These are phyloP conservation scores for Ameiurus melas DNA, from an alignment of 2,113 vertebrate species.

Conservation along the genomic window DNA sequence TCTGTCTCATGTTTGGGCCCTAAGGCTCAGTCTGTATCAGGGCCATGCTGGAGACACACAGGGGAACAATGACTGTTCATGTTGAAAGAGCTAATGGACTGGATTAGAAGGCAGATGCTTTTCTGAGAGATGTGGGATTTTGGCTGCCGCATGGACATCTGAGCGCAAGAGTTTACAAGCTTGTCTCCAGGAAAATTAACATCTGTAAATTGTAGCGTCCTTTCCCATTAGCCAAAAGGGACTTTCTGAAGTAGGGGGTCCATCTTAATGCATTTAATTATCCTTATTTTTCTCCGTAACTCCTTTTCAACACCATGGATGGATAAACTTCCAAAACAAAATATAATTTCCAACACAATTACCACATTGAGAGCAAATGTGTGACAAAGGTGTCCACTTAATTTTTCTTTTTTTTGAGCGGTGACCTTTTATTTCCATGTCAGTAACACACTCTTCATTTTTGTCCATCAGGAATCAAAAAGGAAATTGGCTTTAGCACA, in stretches of 20 bases:
- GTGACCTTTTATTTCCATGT: constrained; percentile 3
- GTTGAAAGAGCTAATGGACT: constrained; percentile 19
- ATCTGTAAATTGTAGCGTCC: constrained; percentile 6
- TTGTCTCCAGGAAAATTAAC: constrained; percentile 19
- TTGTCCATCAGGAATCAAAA: constrained; percentile 23
- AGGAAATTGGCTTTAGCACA: constrained; percentile 49
- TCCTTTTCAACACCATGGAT: background rate
- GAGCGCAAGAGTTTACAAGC: constrained; percentile 25
- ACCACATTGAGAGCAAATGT: background rate
- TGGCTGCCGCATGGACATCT: background rate
- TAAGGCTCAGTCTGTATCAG: constrained; percentile 17
- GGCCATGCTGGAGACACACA: constrained; percentile 16
- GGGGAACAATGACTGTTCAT: constrained; percentile 9
- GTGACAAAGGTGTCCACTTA: background rate
- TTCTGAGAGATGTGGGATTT: constrained; percentile 25
- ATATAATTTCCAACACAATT: background rate
- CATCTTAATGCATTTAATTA: background rate
- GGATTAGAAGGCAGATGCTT: constrained; percentile 31
- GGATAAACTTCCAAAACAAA: constrained; percentile 1
- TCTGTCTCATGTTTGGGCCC: constrained; percentile 9
- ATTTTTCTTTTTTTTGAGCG: background rate
- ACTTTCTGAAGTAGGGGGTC: background rate
- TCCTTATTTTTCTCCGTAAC: background rate
- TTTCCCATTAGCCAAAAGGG: background rate
- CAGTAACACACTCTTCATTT: background rate